A percentile compares a stretch with the other conserved stretches of the same genome.
phyloP scores from a whole-genome alignment of 53 echinoderm and acorn worm genomes.

The Pentamera pediparva region DNA sequence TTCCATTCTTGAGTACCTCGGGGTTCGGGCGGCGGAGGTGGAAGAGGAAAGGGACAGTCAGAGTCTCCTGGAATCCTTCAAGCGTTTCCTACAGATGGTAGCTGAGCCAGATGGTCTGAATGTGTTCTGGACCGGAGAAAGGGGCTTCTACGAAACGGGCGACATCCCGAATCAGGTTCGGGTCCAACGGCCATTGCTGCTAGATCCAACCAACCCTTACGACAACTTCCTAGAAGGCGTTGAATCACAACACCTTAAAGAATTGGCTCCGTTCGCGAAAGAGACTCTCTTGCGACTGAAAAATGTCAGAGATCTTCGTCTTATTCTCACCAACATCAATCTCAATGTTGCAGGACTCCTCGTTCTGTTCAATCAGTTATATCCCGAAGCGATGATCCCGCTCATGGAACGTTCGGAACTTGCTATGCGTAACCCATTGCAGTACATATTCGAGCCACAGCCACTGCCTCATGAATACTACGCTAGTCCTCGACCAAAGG shows the following conservation, averaged over 20 bases:
- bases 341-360: no score
- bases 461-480: no score
- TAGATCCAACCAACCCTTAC: constrained; percentile 12
- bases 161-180: not conserved
- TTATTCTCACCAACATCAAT: no score
- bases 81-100: constrained; percentile 11
- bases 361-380: no score
- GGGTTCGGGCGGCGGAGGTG: constrained; percentile 15
- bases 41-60: constrained; percentile 23
- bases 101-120: not conserved
- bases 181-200: not conserved
- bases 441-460: no score
- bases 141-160: not conserved
- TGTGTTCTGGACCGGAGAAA: constrained; percentile 7
- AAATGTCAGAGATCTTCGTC: no score
- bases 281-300: no score
- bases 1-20: constrained; percentile 25
- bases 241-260: not conserved
- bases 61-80: not conserved
- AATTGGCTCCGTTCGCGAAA: not conserved
- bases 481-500: no score
- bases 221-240: not conserved
- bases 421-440: no score
- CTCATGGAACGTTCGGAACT: no score
- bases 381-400: no score